Percentiles rank a stretch among this genome's conserved stretches.
Conservation (phyloP, 2,113 vertebrate species). For the Pholis gunnellus region DNA sequence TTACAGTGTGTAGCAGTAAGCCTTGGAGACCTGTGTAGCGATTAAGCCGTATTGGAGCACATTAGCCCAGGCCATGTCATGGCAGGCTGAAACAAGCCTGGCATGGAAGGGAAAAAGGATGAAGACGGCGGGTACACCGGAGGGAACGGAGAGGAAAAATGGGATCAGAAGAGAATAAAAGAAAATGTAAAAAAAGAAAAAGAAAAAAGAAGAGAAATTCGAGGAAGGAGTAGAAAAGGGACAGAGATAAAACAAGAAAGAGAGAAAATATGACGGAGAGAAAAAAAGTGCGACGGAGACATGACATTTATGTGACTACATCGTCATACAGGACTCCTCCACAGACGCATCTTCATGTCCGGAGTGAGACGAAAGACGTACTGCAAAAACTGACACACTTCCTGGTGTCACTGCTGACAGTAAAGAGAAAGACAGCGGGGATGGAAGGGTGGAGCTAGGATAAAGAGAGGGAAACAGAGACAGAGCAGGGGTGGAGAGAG, state of each 20-base stretch:
- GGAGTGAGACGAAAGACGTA: slow-evolving; percentile 10
- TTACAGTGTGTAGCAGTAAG: slow-evolving; percentile 75
- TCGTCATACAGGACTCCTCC: slow-evolving; percentile 15
- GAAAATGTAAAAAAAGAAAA: neutral
- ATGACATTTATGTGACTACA: slow-evolving; percentile 22
- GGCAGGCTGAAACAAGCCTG: slow-evolving; percentile 72
- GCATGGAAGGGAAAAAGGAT: slow-evolving; percentile 54
- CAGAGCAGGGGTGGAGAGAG: slow-evolving; percentile 51
- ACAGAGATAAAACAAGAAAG: neutral
- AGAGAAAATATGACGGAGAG: neutral
- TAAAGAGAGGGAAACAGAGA: slow-evolving; percentile 28
- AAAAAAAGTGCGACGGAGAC: neutral
- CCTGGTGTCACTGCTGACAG: slow-evolving; percentile 46
- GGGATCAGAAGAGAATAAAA: slow-evolving; percentile 43
- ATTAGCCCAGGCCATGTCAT: slow-evolving; percentile 81
- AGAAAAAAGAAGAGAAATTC: slow-evolving; percentile 23
- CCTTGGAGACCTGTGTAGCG: slow-evolving; percentile 77
- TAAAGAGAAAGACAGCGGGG: slow-evolving; percentile 42
- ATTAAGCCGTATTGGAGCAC: slow-evolving; percentile 80
- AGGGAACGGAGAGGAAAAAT: slow-evolving; percentile 35
- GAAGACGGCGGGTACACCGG: slow-evolving; percentile 41
- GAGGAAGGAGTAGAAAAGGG: neutral
- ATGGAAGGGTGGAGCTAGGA: slow-evolving; percentile 17
- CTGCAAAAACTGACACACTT: slow-evolving; percentile 3
- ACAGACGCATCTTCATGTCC: slow-evolving; percentile 16